A percentile compares a stretch with the other conserved stretches of the same genome.
phyloP scores from a whole-genome alignment of 1,140 invertebrate species.

The Panagrolaimus sp. region DNA sequence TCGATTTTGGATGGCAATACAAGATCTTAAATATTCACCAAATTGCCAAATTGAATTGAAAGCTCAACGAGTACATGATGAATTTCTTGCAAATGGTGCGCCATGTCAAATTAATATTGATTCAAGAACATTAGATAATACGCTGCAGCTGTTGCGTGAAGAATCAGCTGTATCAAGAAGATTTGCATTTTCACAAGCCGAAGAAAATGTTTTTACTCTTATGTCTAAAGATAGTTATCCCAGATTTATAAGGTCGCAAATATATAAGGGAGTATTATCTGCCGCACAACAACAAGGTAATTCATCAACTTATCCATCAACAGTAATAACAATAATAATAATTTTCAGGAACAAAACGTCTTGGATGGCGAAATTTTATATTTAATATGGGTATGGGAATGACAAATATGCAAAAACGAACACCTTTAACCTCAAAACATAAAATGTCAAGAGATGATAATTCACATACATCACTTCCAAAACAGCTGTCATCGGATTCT shows the following conservation, averaged over 20 bases:
- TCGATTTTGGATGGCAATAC: constrained; percentile 88
- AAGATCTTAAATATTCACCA: constrained; percentile 77
- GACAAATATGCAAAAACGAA: constrained; percentile 24
- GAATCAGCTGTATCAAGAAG: constrained; percentile 28
- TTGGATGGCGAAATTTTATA: constrained; percentile 51
- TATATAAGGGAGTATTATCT: constrained; percentile 65
- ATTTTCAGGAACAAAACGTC: constrained; percentile 31
- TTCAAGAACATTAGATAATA: constrained; percentile 86
- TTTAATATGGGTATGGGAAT: constrained; percentile 40
- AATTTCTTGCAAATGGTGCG: constrained; percentile 85
- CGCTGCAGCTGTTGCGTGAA: constrained; percentile 73
- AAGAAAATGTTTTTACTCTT: constrained; percentile 90
- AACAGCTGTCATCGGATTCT: constrained; percentile 53
- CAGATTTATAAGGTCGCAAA: constrained; percentile 85
- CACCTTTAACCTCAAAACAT: constrained; percentile 35
- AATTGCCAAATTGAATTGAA: constrained; percentile 76
- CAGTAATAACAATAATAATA: not conserved
- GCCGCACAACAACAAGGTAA: constrained; percentile 57
- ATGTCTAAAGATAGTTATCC: constrained; percentile 98
- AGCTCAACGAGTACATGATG: constrained; percentile 87
- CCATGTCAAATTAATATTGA: constrained; percentile 89
- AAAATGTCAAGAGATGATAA: constrained; percentile 46
- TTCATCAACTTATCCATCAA: not conserved
- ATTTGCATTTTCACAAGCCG: constrained; percentile 65
- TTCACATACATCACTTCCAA: constrained; percentile 42